These are phyloP conservation scores for Girardinichthys multiradiatus DNA, from an alignment of 2,113 vertebrate species.

Conservation along the genomic window DNA sequence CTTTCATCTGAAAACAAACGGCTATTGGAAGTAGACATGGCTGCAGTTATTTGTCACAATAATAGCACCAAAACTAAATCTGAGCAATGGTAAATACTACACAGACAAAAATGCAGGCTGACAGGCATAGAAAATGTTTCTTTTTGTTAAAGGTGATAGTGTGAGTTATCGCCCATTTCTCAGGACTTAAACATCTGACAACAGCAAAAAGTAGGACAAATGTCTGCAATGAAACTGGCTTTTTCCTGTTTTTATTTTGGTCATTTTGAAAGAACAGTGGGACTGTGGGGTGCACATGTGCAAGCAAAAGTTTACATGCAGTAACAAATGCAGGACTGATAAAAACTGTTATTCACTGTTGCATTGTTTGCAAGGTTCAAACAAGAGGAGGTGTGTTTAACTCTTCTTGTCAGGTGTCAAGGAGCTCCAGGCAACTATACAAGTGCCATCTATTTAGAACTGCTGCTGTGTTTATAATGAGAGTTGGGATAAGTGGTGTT, in stretches of 20 bases:
- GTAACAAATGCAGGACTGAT: conserved; percentile 10
- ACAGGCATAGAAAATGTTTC: conserved; percentile 28
- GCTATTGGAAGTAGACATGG: conserved; percentile 39
- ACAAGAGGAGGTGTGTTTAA: conserved; percentile 56
- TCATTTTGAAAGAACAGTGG: neutral
- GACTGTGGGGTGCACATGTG: neutral
- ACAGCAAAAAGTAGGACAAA: conserved; percentile 29
- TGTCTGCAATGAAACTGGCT: conserved; percentile 1
- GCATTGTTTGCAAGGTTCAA: conserved; percentile 23
- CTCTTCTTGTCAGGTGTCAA: conserved; percentile 35
- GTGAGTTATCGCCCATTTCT: conserved; percentile 30
- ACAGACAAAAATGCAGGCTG: conserved; percentile 22
- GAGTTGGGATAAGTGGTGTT: conserved; percentile 53
- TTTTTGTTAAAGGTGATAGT: conserved; percentile 20
- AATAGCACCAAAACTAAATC: conserved; percentile 11
- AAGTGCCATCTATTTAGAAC: conserved; percentile 34
- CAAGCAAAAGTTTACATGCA: neutral
- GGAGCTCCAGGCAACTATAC: conserved; percentile 49
- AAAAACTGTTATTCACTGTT: conserved; percentile 1
- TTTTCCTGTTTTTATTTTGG: conserved; percentile 5
- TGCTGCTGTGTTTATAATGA: conserved; percentile 51
- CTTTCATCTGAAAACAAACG: conserved; percentile 60
- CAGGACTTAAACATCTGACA: conserved; percentile 21
- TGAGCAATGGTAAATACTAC: conserved; percentile 28
- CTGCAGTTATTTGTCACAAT: conserved; percentile 47